Evolutionary conservation across 2,113 vertebrate species (phyloP), one percentile per base, ranked within the genome.

Genomic region (Glareola pratincola): DNA sequence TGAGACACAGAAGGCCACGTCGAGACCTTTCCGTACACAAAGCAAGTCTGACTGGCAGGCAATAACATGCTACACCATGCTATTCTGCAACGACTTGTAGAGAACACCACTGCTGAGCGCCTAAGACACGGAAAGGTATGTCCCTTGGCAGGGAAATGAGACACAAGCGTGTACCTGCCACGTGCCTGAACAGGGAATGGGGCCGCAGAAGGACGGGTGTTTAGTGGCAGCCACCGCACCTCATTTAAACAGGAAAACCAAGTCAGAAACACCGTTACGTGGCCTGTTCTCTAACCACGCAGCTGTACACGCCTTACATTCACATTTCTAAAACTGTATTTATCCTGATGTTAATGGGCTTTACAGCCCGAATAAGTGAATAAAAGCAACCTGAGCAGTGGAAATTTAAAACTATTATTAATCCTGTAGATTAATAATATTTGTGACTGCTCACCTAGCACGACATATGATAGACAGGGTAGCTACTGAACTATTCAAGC

Each of bases 401-500:
- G 43, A 73, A 82, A 85, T 62, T 16, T 24, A 80, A 57, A 96
- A 45, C 50, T 30, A 32, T 18, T 86, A 68, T 64, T 53, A 93
- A 75, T 43, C n/a, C 53, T 59, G 48, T 9, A 75, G 48, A 50
- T 39, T 29, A 87, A 83, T 24, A 77, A 37, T 37, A 73, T 27
- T 37, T 75, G 72, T 36, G 64, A 67, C 60, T 74, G 56, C 27
- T 91, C 56, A 84, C 39, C 72, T 80, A 59, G 54, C 63, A 60
- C 1, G 23, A 69, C 29, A 37, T 30, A 32, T 16, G 32, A 69
- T 6, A 89, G 85, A 57, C 64, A 75, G 24, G 22, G 68, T 36
- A 88, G 78, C 84, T 89, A 75, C 62, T 62, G 82, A 94, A 68
- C 77, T 57, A 67, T 67, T 85, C 72, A 59, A 59, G 85, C 4